Percentiles rank a stretch among this genome's conserved stretches.
Evolutionary conservation across 2,888 invertebrate species (phyloP).

Genomic region (Noctuana brunneofusca): DNA sequence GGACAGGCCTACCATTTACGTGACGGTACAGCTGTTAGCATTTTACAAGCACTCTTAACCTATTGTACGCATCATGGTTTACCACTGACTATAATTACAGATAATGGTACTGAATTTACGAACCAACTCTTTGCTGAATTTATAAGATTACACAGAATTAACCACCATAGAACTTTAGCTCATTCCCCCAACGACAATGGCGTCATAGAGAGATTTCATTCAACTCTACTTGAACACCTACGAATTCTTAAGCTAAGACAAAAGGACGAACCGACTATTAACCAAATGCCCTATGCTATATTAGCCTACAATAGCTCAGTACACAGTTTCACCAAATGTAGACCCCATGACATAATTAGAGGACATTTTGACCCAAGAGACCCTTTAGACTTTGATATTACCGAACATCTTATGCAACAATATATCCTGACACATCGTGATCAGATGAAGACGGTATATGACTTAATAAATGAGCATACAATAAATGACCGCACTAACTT

Average conservation of each 20-base stretch:
- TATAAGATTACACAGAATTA: not conserved
- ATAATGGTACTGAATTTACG: not conserved
- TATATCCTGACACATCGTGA: conserved; percentile 34
- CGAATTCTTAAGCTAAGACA: not conserved
- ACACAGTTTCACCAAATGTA: not conserved
- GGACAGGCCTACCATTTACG: not conserved
- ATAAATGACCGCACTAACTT: conserved; percentile 9
- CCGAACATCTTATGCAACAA: conserved; percentile 20
- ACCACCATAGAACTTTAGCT: not conserved
- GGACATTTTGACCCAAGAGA: not conserved
- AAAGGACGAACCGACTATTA: not conserved
- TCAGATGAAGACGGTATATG: conserved; percentile 35
- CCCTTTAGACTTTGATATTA: not conserved
- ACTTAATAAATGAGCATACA: conserved; percentile 30
- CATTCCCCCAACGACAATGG: not conserved
- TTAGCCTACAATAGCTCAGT: not conserved
- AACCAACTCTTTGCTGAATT: not conserved
- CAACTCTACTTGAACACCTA: not conserved
- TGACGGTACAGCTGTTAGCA: not conserved
- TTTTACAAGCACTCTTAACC: not conserved
- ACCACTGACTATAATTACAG: not conserved
- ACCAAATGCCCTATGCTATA: not conserved
- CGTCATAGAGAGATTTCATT: not conserved
- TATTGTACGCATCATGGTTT: not conserved
- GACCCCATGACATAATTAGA: not conserved